Conservation (phyloP, 2,888 invertebrate species). For the Hofmannophila pseudospretella region DNA sequence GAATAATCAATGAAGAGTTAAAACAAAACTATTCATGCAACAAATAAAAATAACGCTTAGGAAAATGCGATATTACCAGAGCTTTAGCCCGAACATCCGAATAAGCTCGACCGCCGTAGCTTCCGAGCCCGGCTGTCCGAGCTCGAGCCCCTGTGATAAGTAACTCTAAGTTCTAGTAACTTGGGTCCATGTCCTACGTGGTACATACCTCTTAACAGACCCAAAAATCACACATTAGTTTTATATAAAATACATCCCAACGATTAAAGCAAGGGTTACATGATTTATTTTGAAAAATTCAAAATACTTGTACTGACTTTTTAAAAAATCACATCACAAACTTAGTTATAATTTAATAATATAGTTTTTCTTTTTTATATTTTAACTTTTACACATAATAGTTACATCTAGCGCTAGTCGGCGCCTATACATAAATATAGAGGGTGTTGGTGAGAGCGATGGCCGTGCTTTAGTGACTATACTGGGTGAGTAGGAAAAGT, state of each 20-base stretch:
- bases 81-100: slow-evolving; percentile 14
- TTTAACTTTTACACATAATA: slow-evolving; percentile 19
- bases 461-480: not conserved
- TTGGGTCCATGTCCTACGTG: slow-evolving; percentile 11
- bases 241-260: slow-evolving; percentile 45
- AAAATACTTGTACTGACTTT: slow-evolving; percentile 57
- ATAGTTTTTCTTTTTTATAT: slow-evolving; percentile 21
- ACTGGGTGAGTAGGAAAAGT: too few species aligned
- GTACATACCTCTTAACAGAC: slow-evolving; percentile 14
- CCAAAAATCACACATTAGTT: slow-evolving; percentile 27
- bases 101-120: slow-evolving; percentile 7
- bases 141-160: not conserved
- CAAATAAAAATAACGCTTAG: slow-evolving; percentile 37
- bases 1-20: slow-evolving; percentile 30
- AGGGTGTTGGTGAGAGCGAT: not conserved
- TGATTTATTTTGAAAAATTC: slow-evolving; percentile 51
- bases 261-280: slow-evolving; percentile 52
- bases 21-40: slow-evolving; percentile 45
- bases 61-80: slow-evolving; percentile 34
- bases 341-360: slow-evolving; percentile 31
- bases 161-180: slow-evolving; percentile 5
- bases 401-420: slow-evolving; percentile 32
- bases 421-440: slow-evolving; percentile 26
- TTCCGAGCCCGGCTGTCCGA: too few species aligned
- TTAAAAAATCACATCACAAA: slow-evolving; percentile 57